Evolutionary conservation across 2,113 vertebrate species (phyloP).

Genomic region (Anseranas semipalmata): DNA sequence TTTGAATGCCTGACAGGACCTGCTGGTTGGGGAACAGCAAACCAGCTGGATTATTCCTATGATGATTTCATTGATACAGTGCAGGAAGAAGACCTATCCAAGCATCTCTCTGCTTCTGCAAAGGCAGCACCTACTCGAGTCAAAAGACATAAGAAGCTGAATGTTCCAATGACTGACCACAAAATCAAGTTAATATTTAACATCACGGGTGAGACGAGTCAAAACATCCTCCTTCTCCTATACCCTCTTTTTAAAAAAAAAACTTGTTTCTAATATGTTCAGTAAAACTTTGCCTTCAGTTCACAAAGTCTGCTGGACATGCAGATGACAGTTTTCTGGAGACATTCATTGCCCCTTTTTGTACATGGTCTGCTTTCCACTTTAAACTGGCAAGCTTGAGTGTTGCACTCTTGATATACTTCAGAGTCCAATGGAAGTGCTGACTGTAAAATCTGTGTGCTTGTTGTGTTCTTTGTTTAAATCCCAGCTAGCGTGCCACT

Average conservation of each 20-base stretch:
- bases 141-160: slow-evolving; percentile 84
- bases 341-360: not conserved
- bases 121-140: slow-evolving; percentile 70
- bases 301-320: not conserved
- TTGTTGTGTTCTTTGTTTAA: slow-evolving; percentile 69
- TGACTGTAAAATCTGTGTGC: slow-evolving; percentile 3
- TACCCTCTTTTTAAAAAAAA: not conserved
- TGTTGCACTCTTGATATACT: not conserved
- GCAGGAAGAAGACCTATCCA: slow-evolving; percentile 70
- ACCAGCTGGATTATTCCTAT: slow-evolving; percentile 91
- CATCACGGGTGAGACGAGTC: slow-evolving; percentile 87
- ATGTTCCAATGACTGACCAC: slow-evolving; percentile 84
- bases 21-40: slow-evolving; percentile 89
- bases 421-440: not conserved
- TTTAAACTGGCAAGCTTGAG: not conserved
- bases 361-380: not conserved
- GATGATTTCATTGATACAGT: slow-evolving; percentile 84
- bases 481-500: slow-evolving; percentile 94
- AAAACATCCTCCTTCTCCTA: not conserved
- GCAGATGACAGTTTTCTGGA: not conserved
- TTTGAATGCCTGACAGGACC: slow-evolving; percentile 77
- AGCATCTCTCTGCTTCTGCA: slow-evolving; percentile 44
- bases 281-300: not conserved
- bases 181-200: slow-evolving; percentile 98
- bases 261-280: not conserved